Base-by-base conservation (phyloP, 2,113 vertebrate species). In the Laticauda laticaudata region DNA sequence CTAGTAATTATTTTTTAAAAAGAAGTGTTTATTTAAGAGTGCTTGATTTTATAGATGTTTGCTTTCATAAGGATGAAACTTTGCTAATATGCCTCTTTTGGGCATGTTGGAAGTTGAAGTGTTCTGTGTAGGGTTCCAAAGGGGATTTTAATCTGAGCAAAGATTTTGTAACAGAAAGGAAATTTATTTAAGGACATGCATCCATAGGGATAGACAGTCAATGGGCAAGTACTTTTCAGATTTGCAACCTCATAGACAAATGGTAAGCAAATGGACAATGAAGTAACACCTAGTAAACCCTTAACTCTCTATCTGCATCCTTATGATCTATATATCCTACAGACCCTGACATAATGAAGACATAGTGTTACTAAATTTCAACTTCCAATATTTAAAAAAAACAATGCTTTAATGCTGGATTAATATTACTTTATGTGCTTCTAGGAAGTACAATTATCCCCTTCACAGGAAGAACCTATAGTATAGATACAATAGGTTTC, bases 381-480 rank as follows among this genome's bases (percentile, higher is more conserved):
- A 18, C n/a, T 15, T 75, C 64, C 64, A 75, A 18, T 75, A 34
- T 93, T 51, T 51, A 9, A 51, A 51, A 88, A 90, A 75, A 94
- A 90, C 92, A 20, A 57, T 93, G 64, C 53, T 0, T 14, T 94
- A 92, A 90, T 87, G n/a, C 55, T 87, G 3, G 54, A 94, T 95
- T 90, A 89, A 51, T 34, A 88, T 81, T 51, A 18, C 8, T 91
- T 89, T 86, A 45, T 8, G 7, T 93, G 85, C 20, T 92, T 92
- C 91, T 93, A 92, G 95, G 88, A 97, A 95, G 69, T 94, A 89
- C 90, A 26, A 55, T 56, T 45, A 57, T 86, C 20, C 10, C 26
- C 59, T 86, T 86, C n/a, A 54, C 39, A 56, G 55, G 55, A 57
- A 81, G 55, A 61, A 61, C 29, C 29, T 69, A 29, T 10, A 64